Conservation (phyloP, 2,113 vertebrate genomes). For the Benitochromis conjunctus region DNA sequence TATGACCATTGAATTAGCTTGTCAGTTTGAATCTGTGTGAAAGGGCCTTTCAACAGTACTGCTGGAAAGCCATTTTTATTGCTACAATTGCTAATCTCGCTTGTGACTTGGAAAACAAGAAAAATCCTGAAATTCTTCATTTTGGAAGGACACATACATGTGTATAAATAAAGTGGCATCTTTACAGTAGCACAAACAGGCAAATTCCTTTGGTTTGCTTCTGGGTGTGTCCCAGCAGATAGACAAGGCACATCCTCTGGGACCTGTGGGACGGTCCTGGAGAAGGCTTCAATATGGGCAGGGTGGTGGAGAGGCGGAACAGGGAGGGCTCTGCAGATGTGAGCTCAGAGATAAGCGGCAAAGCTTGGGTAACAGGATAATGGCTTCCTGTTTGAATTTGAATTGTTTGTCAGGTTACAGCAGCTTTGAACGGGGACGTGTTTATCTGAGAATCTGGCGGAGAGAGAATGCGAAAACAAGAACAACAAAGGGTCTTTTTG, state of each 20-base stretch:
- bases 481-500: conserved; percentile 36
- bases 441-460: conserved; percentile 50
- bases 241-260: conserved; percentile 61
- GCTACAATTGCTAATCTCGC: background rate
- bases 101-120: background rate
- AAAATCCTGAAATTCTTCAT: background rate
- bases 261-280: background rate
- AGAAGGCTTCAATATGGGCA: conserved; percentile 15
- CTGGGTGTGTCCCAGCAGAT: conserved; percentile 55
- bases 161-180: background rate
- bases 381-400: conserved; percentile 71
- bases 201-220: conserved; percentile 39
- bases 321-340: conserved; percentile 61
- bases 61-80: background rate
- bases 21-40: background rate
- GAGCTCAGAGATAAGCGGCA: conserved; percentile 65
- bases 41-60: background rate
- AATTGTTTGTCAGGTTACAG: conserved; percentile 48
- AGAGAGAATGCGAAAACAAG: conserved; percentile 34
- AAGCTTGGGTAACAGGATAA: conserved; percentile 61
- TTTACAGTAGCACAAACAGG: conserved; percentile 20
- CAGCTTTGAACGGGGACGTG: conserved; percentile 50
- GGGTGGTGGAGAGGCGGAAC: conserved; percentile 21
- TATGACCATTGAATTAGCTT: background rate
- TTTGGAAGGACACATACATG: background rate